Percentiles rank a stretch among this genome's conserved stretches.
Evolutionary conservation across 1,140 invertebrate genomes (phyloP).

Genomic region (Bombus vancouverensis): DNA sequence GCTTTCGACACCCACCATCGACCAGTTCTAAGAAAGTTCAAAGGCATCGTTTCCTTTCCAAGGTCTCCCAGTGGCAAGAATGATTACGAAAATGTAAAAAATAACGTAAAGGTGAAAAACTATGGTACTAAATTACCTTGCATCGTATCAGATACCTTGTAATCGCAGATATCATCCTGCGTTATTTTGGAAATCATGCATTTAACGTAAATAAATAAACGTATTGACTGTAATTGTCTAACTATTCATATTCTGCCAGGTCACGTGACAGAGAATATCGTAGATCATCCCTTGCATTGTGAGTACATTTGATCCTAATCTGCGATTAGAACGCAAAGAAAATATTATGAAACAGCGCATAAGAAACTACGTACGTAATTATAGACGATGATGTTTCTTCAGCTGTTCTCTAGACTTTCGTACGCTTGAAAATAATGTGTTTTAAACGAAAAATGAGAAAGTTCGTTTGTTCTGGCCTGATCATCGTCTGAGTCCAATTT

Average conservation of each 20-base stretch:
- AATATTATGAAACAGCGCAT: not conserved
- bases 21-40: conserved; percentile 31
- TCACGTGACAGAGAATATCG: too few relatives aligned
- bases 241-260: not conserved
- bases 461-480: not conserved
- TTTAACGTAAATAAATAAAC: not conserved
- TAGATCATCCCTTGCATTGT: not conserved
- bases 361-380: not conserved
- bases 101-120: too few relatives aligned
- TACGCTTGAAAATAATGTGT: too few relatives aligned
- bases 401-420: too few relatives aligned
- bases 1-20: conserved; percentile 30
- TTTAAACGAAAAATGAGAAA: too few relatives aligned
- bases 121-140: too few relatives aligned
- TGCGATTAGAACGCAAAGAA: not conserved
- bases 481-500: not conserved
- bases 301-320: not conserved
- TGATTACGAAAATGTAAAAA: not conserved
- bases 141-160: not conserved
- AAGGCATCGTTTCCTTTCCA: not conserved
- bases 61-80: not conserved
- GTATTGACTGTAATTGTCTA: not conserved
- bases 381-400: not conserved
- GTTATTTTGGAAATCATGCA: not conserved
- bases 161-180: not conserved